These are phyloP conservation scores for Thera obeliscata DNA, from an alignment of 2,888 invertebrate genomes.

Conservation along the genomic window DNA sequence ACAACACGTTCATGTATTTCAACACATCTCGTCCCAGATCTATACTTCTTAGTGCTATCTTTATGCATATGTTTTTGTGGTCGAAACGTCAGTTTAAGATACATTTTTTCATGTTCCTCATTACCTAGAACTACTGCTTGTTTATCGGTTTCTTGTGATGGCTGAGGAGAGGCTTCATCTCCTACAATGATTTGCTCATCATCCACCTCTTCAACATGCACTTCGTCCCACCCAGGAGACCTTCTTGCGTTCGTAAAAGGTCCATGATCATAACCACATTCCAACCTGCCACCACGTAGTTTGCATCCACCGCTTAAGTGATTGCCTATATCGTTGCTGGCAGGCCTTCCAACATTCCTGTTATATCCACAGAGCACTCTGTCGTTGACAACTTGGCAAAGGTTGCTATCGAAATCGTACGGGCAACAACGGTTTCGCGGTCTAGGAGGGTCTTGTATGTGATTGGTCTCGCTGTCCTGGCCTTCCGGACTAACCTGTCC, in stretches of 20 bases:
- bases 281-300: slow-evolving; percentile 63
- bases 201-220: neutral
- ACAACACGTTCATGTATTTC: slow-evolving; percentile 59
- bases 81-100: neutral
- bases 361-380: slow-evolving; percentile 69
- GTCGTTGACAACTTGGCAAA: slow-evolving; percentile 63
- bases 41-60: slow-evolving; percentile 6
- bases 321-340: slow-evolving; percentile 38
- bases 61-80: neutral
- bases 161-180: neutral
- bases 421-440: slow-evolving; percentile 63
- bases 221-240: slow-evolving; percentile 41
- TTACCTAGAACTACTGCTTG: neutral
- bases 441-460: slow-evolving; percentile 3
- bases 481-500: neutral
- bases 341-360: slow-evolving; percentile 55
- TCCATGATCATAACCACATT: slow-evolving; percentile 66
- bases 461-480: neutral
- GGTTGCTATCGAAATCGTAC: slow-evolving; percentile 62
- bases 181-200: slow-evolving; percentile 4
- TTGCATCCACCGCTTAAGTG: slow-evolving; percentile 61
- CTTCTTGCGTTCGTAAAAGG: slow-evolving; percentile 55
- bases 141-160: neutral
- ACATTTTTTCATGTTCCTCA: neutral
- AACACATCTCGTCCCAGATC: slow-evolving; percentile 48